Base-by-base conservation (phyloP, 2,888 invertebrate species). In the Carpatolechia fugitivella region DNA sequence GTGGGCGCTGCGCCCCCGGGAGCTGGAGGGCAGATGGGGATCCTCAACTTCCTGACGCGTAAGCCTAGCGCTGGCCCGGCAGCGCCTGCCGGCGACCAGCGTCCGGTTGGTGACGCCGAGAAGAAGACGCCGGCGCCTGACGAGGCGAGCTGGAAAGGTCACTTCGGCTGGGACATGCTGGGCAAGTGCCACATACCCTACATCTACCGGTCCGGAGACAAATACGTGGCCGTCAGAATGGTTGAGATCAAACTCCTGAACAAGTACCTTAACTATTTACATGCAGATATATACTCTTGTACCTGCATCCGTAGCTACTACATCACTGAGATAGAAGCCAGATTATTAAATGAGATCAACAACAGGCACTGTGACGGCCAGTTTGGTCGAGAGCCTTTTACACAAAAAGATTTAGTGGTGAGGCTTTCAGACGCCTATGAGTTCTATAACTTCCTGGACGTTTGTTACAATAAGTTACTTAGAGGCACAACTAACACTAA, bases 141-240 rank as follows among this genome's bases (percentile, higher is more conserved):
- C 73, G 95, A 95, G 68, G 94, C 95, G 62, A 95, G 95, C 57
- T 93, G 94, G 76, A 93, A 94, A 69, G 95, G 95, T 38, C 93
- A 95, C 71, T 98, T 98, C 80, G 97, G 97, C 52, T 98, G 98
- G 98, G 94, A 95, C 58, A 94, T 94, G 68, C 93, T 98, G 50
- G 97, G 96, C 59, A 95, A 95, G 72, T 93, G 93, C 66, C 94
- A 94, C 80, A 95, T 98, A 74, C 98, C 98, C 0, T 98, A 95
- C 80, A 96, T 98, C 63, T 94, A 95, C 74, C 92, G 98, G 16
- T 93, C 94, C 52, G 92, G 93, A 14, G 96, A 96, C 76, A 95
- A 95, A 78, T 98, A 96, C 80, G 96, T 97, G 76, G 96, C 98
- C n/a, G 98, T 98, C 52, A 92, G 97, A 54, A 97, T 98, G 93